A percentile compares a stretch with the other conserved stretches of the same genome.
phyloP scores from a whole-genome alignment of 1,140 invertebrate genomes.

The Caerostris darwini region DNA sequence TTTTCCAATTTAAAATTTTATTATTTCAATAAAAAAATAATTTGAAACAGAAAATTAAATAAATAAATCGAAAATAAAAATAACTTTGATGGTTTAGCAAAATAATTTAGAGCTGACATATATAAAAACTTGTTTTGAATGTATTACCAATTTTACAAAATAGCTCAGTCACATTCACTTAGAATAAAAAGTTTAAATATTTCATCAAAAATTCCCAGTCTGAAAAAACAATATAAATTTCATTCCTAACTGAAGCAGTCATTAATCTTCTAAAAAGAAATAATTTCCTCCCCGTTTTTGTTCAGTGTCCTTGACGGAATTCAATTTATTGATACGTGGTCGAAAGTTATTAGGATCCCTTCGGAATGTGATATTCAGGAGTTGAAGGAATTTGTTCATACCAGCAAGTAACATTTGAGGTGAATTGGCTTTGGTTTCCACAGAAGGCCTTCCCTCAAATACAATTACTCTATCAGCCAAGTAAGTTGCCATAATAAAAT shows the following conservation, averaged over 20 bases:
- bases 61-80: no score
- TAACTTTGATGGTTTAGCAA: no score
- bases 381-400: slow-evolving; percentile 98
- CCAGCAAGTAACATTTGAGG: slow-evolving; percentile 97
- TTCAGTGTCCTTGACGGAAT: slow-evolving; percentile 98
- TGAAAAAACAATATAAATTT: neutral
- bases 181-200: neutral
- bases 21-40: no score
- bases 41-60: no score
- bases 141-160: neutral
- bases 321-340: slow-evolving; percentile 98
- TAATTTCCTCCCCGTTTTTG: slow-evolving; percentile 98
- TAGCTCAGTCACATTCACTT: neutral
- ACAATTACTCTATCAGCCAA: slow-evolving; percentile 99
- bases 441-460: slow-evolving; percentile 96
- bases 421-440: slow-evolving; percentile 92
- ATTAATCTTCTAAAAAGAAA: slow-evolving; percentile 98
- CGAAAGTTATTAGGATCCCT: slow-evolving; percentile 99
- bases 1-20: no score
- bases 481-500: slow-evolving; percentile 99
- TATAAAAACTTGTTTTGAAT: neutral
- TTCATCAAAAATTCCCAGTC: neutral
- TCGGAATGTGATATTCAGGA: slow-evolving; percentile 98
- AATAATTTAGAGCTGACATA: no score
- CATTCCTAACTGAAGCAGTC: neutral